Conservation (phyloP, 2,888 invertebrate species). For the Terebella lapidaria region DNA sequence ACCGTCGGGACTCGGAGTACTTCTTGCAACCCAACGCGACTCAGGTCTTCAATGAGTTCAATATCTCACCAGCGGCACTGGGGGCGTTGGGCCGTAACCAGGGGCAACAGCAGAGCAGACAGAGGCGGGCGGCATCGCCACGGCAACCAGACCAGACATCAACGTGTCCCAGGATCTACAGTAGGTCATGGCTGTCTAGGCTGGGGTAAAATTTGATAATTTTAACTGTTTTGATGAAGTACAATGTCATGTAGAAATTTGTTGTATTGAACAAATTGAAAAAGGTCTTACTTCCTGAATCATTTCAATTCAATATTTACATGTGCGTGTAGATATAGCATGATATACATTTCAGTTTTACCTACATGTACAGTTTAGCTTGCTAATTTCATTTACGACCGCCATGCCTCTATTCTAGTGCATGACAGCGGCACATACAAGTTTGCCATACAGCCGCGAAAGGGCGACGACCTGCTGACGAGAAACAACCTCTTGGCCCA, state of each 20-base stretch:
- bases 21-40: slow-evolving; percentile 3
- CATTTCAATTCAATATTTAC: neutral
- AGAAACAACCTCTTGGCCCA: slow-evolving; percentile 63
- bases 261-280: no score
- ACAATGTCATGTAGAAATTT: no score
- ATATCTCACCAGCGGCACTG: neutral
- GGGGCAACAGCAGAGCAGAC: no score
- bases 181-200: no score
- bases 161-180: no score
- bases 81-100: neutral
- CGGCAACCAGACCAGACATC: no score
- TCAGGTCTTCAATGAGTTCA: neutral
- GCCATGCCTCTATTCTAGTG: neutral
- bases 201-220: no score
- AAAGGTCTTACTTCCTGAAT: no score
- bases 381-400: no score
- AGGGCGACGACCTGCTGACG: slow-evolving; percentile 58
- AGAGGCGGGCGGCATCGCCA: no score
- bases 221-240: no score
- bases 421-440: neutral
- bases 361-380: no score
- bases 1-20: neutral
- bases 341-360: neutral
- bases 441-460: neutral
- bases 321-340: neutral